These are phyloP conservation scores for Nycticryphes semicollaris DNA, from an alignment of 2,113 vertebrate species.

Conservation along the genomic window DNA sequence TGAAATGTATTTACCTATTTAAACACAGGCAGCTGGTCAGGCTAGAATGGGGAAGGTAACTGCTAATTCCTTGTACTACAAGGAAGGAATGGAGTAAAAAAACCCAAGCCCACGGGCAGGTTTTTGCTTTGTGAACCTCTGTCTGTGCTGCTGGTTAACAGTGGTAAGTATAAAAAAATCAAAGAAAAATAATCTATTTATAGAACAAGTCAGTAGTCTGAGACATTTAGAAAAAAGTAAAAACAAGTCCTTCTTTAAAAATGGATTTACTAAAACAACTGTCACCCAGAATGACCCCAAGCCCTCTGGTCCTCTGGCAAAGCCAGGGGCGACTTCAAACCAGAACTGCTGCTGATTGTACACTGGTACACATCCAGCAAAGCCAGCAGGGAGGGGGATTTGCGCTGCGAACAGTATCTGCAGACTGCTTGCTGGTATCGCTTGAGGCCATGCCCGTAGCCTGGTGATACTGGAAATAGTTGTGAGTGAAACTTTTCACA, in stretches of 20 bases:
- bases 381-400: constrained; percentile 56
- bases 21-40: constrained; percentile 76
- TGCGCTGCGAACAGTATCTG: constrained; percentile 45
- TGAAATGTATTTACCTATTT: constrained; percentile 74
- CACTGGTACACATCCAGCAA: constrained; percentile 36
- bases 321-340: constrained; percentile 44
- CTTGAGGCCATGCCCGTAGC: constrained; percentile 67
- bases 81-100: constrained; percentile 77
- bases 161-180: constrained; percentile 83
- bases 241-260: constrained; percentile 84
- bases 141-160: constrained; percentile 82
- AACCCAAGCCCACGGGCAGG: constrained; percentile 77
- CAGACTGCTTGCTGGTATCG: constrained; percentile 64
- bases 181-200: constrained; percentile 87
- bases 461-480: constrained; percentile 68
- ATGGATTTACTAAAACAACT: constrained; percentile 83
- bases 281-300: constrained; percentile 71
- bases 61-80: constrained; percentile 81
- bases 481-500: constrained; percentile 64
- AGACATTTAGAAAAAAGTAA: constrained; percentile 87
- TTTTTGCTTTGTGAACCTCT: constrained; percentile 78
- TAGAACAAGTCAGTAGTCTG: constrained; percentile 86
- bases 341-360: constrained; percentile 50
- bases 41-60: constrained; percentile 69
- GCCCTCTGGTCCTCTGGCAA: constrained; percentile 65